Evolutionary conservation across 2,113 vertebrate genomes (phyloP).

Genomic region (Girardinichthys multiradiatus): DNA sequence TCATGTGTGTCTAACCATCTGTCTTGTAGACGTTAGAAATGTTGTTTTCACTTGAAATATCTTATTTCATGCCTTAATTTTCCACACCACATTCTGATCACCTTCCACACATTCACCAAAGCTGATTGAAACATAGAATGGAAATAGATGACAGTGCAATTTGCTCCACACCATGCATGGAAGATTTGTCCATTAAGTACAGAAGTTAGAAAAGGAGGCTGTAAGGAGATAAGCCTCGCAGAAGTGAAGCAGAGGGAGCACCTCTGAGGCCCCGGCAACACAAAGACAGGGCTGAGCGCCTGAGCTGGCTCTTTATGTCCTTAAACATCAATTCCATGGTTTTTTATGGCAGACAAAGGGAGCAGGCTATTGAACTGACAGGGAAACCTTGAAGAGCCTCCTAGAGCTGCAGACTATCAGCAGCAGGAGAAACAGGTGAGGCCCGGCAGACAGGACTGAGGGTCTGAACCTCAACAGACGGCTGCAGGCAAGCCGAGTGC

Average conservation of each 20-base stretch:
- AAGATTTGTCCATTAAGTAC: constrained; percentile 68
- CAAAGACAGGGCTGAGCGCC: constrained; percentile 52
- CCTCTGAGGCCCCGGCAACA: constrained; percentile 47
- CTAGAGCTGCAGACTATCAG: constrained; percentile 10
- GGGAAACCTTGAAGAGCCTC: constrained; percentile 26
- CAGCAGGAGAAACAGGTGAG: constrained; percentile 38
- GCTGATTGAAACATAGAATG: constrained; percentile 45
- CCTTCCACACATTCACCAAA: constrained; percentile 31
- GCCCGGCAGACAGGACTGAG: constrained; percentile 66
- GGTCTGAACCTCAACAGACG: constrained; percentile 73
- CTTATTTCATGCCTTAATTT: constrained; percentile 43
- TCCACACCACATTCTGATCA: constrained; percentile 7
- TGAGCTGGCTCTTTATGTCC: constrained; percentile 59
- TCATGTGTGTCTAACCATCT: constrained; percentile 7
- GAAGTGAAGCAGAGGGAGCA: constrained; percentile 47
- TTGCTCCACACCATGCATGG: constrained; percentile 49
- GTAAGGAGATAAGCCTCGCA: constrained; percentile 53
- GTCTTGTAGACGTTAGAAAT: constrained; percentile 31
- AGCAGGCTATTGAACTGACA: constrained; percentile 43
- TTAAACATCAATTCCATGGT: constrained; percentile 59
- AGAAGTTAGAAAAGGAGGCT: constrained; percentile 50
- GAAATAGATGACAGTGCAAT: constrained; percentile 67
- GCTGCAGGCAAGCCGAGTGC: constrained; percentile 65
- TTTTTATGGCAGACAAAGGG: constrained; percentile 45
- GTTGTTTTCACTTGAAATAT: constrained; percentile 40